A percentile compares a stretch with the other conserved stretches of the same genome.
phyloP scores from a whole-genome alignment of 2,113 vertebrate genomes.

The Prionailurus bengalensis region DNA sequence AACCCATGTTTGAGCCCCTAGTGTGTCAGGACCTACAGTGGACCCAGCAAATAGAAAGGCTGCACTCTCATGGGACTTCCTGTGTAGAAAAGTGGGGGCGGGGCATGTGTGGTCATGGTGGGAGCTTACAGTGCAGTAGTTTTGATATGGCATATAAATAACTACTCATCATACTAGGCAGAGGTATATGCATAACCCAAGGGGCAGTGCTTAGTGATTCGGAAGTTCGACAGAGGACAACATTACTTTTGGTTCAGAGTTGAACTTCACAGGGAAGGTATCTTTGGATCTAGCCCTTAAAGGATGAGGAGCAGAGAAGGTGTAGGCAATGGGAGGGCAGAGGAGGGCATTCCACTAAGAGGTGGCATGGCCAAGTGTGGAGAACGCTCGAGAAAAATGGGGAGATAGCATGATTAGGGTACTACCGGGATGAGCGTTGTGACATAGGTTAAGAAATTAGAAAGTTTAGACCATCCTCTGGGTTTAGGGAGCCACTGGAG shows the following conservation, averaged over 20 bases:
- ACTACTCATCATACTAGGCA: neutral
- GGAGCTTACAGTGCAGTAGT: neutral
- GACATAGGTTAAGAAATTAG: neutral
- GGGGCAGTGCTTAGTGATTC: neutral
- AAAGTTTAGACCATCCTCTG: neutral
- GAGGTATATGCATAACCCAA: neutral
- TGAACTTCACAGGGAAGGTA: neutral
- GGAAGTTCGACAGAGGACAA: neutral
- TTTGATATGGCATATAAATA: too few relatives aligned
- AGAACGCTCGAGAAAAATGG: neutral
- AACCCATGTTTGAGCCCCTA: neutral
- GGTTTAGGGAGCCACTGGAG: neutral
- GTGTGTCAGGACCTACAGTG: neutral
- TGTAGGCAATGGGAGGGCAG: too few relatives aligned
- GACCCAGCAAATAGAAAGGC: too few relatives aligned
- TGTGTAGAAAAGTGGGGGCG: fast-evolving
- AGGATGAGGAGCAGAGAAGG: neutral
- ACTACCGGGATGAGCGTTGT: too few relatives aligned
- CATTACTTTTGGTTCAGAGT: neutral
- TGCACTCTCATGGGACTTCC: neutral
- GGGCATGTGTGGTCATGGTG: fast-evolving
- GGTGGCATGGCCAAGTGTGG: too few relatives aligned
- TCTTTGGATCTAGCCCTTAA: neutral
- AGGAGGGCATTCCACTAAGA: neutral
- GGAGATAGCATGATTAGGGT: neutral